Conservation (phyloP, 2,888 invertebrate genomes). For the Polydesmus complanatus region DNA sequence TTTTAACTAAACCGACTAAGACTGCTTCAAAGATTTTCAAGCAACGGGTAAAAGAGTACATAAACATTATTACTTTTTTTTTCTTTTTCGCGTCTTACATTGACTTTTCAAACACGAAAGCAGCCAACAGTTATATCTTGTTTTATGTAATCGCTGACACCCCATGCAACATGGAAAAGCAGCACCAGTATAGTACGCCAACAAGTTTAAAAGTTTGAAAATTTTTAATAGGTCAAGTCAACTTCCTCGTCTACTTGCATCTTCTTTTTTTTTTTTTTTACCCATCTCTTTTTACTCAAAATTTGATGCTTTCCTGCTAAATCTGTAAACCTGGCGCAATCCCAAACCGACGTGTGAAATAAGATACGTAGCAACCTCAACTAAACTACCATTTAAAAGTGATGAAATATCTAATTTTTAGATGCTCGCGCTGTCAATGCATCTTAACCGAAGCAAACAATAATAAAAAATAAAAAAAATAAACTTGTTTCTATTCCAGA, state of each 20-base stretch:
- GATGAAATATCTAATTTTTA: not conserved
- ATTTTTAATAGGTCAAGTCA: conserved; percentile 12
- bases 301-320: not conserved
- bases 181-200: not conserved
- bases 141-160: not conserved
- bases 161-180: not conserved
- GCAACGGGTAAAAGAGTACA: no score
- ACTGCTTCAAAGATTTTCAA: no score
- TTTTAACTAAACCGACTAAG: no score
- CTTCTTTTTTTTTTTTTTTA: not conserved
- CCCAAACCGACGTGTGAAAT: not conserved
- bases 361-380: not conserved
- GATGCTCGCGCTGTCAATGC: no score
- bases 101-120: not conserved
- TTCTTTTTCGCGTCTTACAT: not conserved
- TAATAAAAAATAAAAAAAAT: no score
- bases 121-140: not conserved
- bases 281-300: not conserved
- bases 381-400: not conserved
- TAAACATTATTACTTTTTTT: no score
- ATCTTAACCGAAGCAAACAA: no score
- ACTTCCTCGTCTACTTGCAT: conserved; percentile 6
- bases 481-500: no score
- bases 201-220: not conserved
- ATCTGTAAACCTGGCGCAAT: not conserved